Evolutionary conservation across 2,797 vertebrate species (phyloP).

Genomic region (Malacoctenus gilli): DNA sequence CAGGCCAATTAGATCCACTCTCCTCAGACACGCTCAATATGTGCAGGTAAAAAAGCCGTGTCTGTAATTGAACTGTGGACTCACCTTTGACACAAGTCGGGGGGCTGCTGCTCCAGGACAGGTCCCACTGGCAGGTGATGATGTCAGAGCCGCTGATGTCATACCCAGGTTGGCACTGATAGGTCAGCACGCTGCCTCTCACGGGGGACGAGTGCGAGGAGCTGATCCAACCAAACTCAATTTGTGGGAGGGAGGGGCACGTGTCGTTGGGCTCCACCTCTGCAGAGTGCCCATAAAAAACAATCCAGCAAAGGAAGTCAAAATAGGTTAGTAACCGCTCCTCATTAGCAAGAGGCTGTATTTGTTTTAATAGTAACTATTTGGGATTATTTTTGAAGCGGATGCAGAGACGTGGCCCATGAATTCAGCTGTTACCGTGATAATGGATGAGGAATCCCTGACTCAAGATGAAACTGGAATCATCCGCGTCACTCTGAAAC

Average conservation of each 20-base stretch:
- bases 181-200: slow-evolving; percentile 92
- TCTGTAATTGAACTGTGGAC: too few relatives aligned
- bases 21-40: too few relatives aligned
- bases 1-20: slow-evolving; percentile 1
- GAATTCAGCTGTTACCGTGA: slow-evolving; percentile 76
- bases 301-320: neutral
- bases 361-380: too few relatives aligned
- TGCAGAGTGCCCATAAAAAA: slow-evolving; percentile 56
- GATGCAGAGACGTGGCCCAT: too few relatives aligned
- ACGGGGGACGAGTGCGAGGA: slow-evolving; percentile 89
- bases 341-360: too few relatives aligned
- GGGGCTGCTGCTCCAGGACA: slow-evolving; percentile 91
- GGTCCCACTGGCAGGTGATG: slow-evolving; percentile 95
- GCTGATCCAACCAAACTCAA: slow-evolving; percentile 91
- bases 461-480: slow-evolving; percentile 88
- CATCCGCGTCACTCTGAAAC: slow-evolving; percentile 90
- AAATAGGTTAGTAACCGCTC: too few relatives aligned
- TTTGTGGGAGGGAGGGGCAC: slow-evolving; percentile 86
- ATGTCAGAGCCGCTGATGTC: slow-evolving; percentile 93
- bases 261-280: slow-evolving; percentile 94
- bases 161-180: slow-evolving; percentile 92
- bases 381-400: too few relatives aligned
- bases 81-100: slow-evolving; percentile 91
- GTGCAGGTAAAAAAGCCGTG: too few relatives aligned
- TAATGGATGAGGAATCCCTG: slow-evolving; percentile 94